Evolutionary conservation across 2,113 vertebrate species (phyloP).

Genomic region (Phoxinus phoxinus): DNA sequence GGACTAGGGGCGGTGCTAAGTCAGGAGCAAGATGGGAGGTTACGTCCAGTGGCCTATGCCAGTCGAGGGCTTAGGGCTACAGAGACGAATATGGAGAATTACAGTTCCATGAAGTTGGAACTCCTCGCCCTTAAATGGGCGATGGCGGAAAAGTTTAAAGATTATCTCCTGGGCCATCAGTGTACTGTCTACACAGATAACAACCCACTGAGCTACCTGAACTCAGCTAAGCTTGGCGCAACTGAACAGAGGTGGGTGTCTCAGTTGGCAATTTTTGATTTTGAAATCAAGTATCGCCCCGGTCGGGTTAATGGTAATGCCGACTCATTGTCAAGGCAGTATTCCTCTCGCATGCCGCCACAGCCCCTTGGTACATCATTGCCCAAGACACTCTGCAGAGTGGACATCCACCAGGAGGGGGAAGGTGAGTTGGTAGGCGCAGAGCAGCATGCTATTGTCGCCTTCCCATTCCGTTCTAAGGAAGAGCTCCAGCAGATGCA

Average conservation of each 20-base stretch:
- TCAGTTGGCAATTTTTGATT: conserved; percentile 20
- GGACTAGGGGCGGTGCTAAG: conserved; percentile 31
- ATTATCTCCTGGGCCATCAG: conserved; percentile 37
- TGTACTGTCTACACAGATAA: conserved; percentile 33
- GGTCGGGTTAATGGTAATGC: conserved; percentile 28
- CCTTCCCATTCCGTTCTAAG: neutral
- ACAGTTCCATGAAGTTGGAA: conserved; percentile 38
- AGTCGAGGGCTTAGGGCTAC: neutral
- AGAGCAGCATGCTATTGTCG: neutral
- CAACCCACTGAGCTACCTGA: too few relatives aligned
- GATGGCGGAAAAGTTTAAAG: conserved; percentile 38
- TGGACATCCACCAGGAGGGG: neutral
- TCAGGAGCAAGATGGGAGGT: neutral
- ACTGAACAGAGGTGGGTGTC: conserved; percentile 31
- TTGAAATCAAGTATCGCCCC: conserved; percentile 36
- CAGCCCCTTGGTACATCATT: neutral
- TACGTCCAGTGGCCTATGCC: conserved; percentile 4
- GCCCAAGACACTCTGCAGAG: neutral
- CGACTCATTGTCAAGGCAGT: conserved; percentile 33
- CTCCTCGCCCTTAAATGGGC: conserved; percentile 36
- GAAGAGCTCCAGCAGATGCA: conserved; percentile 10
- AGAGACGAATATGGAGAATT: conserved; percentile 31
- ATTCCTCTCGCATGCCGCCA: neutral
- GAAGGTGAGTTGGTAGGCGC: neutral
- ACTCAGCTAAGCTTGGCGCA: conserved; percentile 35